phyloP scores from a whole-genome alignment of 2,888 invertebrate genomes.

The Megaustenia siamemsis region DNA sequence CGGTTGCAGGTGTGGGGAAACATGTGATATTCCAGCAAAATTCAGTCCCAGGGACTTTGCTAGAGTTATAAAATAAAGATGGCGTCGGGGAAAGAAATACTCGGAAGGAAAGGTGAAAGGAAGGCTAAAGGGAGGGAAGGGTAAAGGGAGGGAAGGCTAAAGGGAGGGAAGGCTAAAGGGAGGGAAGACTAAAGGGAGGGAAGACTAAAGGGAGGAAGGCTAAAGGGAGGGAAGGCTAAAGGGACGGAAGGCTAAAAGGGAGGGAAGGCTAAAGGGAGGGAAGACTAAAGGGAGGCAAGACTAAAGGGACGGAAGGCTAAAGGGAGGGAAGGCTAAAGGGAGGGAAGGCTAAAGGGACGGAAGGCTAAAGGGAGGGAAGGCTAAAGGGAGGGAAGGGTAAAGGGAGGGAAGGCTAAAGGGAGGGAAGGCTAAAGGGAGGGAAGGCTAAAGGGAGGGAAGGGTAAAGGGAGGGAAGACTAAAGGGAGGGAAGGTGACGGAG shows the following conservation, averaged over 20 bases:
- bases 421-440: too few species aligned
- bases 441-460: too few species aligned
- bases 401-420: neutral
- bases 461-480: too few species aligned
- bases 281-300: too few species aligned
- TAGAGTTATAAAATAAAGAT: too few species aligned
- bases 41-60: too few species aligned
- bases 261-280: neutral
- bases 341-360: neutral
- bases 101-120: neutral
- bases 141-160: neutral
- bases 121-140: neutral
- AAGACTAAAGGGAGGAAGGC: neutral
- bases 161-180: neutral
- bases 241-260: neutral
- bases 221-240: neutral
- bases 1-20: too few species aligned
- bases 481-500: slow-evolving; percentile 16
- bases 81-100: neutral
- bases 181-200: neutral
- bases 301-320: too few species aligned
- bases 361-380: neutral
- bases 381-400: neutral
- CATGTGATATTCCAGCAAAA: too few species aligned
- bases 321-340: neutral